Base-by-base conservation (phyloP, 2,797 vertebrate species). In the Remorina albescens region DNA sequence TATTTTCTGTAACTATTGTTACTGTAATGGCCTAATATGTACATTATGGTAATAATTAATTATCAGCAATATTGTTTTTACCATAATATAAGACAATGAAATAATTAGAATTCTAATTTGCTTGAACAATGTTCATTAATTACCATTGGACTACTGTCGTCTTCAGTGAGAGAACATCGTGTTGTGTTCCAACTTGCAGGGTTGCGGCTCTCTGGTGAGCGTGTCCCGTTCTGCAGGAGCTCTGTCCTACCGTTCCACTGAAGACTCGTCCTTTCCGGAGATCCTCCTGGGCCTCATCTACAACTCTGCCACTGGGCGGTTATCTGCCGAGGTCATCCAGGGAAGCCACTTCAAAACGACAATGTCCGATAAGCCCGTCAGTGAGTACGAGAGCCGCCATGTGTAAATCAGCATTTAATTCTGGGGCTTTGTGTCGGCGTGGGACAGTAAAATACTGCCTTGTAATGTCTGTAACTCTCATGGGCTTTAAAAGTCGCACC, bases 271-370 rank as follows among this genome's bases (percentile, higher is more conserved):
- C 13, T 82, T 94, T 80, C 98, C 98, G 16, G 97, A 99, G 94
- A 95, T 99, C 87, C 96, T 98, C 74, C 58, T 99, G 79, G 98
- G 98, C 58, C 95, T 99, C 81, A 93, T 99, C 82, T 99, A 99
- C 92, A 99, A 98, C 60, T 95, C 97, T 70, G 95, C 96, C 74
- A 99, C 98, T 4, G 98, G 98, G 72, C 95, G 95, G 76, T 92
- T 99, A 21, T 97, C 97, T 2, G 96, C 97, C 34, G 98, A 99
- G 95, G 96, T 99, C 88, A 96, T 99, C 92, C 97, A 97, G 95
- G 98, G 98, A 84, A 98, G 96, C 94, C 97, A 98, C 94, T 99
- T 99, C 95, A 99, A 96, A 94, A 97, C 96, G 89, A 88, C 96
- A 75, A 95, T 96, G 89, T 96, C 96, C 1, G 97, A 98, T 89